Evolutionary conservation across 2,113 vertebrate genomes (phyloP), one percentile per base, ranked within the genome.

Genomic region (Cardinalis cardinalis): DNA sequence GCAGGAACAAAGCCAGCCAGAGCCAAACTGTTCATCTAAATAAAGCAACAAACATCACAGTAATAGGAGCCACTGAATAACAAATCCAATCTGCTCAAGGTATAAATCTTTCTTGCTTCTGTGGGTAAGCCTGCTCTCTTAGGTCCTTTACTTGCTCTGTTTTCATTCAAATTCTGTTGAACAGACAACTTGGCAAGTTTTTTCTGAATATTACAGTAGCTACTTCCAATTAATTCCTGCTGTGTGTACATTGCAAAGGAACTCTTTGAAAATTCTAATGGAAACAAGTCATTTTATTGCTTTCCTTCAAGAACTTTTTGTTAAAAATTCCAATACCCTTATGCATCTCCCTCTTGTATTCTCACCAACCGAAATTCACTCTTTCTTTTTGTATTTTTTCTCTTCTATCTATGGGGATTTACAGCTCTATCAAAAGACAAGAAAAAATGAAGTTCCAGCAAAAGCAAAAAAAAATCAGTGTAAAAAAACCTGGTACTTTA

Each of bases 1-100:
- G 81, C 0, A 1, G 93, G 68, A 94, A 61, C 43, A 88, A 91
- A 91, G 63, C 89, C 41, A 86, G 87, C 61, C 88, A 64, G 85
- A 87, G 79, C 58, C 73, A 78, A 69, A 88, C 43, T 78, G 31
- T 63, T 69, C 58, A 86, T 49, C 56, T 91, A 96, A 91, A 95
- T 69, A 92, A 87, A 96, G 84, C 70, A 76, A 92, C 77, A 94
- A 92, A 68, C 73, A 61, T 61, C 32, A 44, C 46, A 78, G 80
- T 41, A 83, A 74, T 12, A 85, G 88, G 25, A 91, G 74, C 60
- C 46, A 87, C 77, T 43, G 73, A 78, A 61, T 34, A 93, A 88
- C 53, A 88, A 91, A 86, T 51, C 29, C 40, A 73, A 49, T 49
- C 43, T 74, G 53, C 36, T 87, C 40, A 72, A 91, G 60, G 73